Evolutionary conservation across 2,888 invertebrate genomes (phyloP).

Genomic region (Agrypnus murinus): DNA sequence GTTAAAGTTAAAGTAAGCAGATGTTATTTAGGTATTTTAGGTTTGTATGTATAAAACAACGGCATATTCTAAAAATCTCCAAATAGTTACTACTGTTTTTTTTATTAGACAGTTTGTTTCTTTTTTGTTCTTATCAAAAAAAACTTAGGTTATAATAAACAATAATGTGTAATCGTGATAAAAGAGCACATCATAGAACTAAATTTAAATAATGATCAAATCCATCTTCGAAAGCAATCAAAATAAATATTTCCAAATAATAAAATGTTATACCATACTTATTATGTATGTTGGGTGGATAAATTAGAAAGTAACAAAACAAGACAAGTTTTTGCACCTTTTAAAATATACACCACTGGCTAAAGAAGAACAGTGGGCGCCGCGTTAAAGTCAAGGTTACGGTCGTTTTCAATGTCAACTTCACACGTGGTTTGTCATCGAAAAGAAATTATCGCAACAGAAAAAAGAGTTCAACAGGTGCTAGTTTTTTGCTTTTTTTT

Average conservation of each 20-base stretch:
- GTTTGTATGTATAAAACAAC: not conserved
- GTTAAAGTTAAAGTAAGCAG: constrained; percentile 6
- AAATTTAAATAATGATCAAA: not conserved
- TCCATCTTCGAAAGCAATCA: not conserved
- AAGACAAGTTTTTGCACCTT: constrained; percentile 5
- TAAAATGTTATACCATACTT: not conserved
- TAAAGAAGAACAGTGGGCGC: constrained; percentile 23
- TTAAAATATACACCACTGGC: constrained; percentile 20
- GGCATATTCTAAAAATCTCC: not conserved
- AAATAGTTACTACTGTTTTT: no score
- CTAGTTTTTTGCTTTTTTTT: not conserved
- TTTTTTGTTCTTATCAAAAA: no score
- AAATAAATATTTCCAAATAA: not conserved
- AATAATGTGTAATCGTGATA: not conserved
- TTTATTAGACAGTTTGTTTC: no score
- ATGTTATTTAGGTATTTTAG: not conserved
- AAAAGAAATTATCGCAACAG: not conserved
- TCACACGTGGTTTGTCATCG: not conserved
- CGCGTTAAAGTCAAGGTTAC: constrained; percentile 32
- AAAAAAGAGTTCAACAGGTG: not conserved
- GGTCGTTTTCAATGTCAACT: constrained; percentile 39
- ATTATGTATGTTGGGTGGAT: not conserved
- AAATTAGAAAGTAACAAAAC: not conserved
- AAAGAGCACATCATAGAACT: not conserved
- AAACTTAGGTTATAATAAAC: no score